Evolutionary conservation across 2,888 invertebrate genomes (phyloP).

Genomic region (Branchellion lobata): DNA sequence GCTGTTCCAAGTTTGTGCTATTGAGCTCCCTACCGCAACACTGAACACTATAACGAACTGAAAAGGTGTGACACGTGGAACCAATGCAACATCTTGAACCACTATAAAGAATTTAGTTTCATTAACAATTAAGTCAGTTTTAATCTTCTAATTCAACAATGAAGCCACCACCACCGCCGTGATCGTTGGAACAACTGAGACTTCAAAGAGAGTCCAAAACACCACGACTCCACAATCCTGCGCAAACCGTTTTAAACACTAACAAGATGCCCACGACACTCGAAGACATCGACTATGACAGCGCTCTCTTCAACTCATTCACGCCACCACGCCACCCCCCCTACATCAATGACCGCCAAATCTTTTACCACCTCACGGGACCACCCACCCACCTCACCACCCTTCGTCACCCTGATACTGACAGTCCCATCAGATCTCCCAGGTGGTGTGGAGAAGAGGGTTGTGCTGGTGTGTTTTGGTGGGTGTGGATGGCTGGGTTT

Average conservation of each 20-base stretch:
- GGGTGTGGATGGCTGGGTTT: background rate
- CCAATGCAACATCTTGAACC: too few species aligned
- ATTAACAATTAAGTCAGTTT: too few species aligned
- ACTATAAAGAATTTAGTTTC: too few species aligned
- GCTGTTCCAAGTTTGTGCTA: too few species aligned
- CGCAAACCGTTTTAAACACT: too few species aligned
- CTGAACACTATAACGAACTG: too few species aligned
- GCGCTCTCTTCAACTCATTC: conserved; percentile 53
- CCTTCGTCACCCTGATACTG: conserved; percentile 52
- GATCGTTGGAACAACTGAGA: too few species aligned
- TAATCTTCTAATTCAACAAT: too few species aligned
- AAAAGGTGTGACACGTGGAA: too few species aligned
- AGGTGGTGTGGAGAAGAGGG: conserved; percentile 51
- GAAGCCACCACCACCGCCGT: too few species aligned
- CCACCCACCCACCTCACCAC: conserved; percentile 50
- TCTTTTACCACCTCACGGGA: conserved; percentile 54
- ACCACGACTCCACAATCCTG: background rate
- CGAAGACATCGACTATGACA: conserved; percentile 55
- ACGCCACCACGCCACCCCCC: conserved; percentile 52
- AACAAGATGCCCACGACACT: conserved; percentile 53
- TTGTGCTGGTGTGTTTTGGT: background rate
- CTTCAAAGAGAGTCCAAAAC: background rate
- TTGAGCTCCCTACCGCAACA: too few species aligned
- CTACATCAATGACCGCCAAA: conserved; percentile 56
- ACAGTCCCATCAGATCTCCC: conserved; percentile 55